phyloP scores from a whole-genome alignment of 2,888 invertebrate genomes.

The Nebria salina region DNA sequence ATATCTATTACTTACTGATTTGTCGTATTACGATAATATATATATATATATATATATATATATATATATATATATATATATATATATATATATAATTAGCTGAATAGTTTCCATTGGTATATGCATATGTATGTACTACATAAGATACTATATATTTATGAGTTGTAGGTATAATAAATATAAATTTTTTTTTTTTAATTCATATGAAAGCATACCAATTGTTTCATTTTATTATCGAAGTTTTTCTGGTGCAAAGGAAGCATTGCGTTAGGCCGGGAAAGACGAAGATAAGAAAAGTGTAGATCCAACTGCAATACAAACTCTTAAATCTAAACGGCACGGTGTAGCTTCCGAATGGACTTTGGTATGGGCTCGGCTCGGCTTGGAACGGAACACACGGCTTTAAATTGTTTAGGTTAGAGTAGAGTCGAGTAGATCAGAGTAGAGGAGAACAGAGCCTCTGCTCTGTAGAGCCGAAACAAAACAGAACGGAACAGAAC shows the following conservation, averaged over 20 bases:
- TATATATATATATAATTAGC: no score
- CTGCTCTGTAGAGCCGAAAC: not conserved
- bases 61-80: no score
- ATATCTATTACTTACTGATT: no score
- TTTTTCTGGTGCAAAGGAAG: slow-evolving; percentile 15
- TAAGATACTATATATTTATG: not conserved
- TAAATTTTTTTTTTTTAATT: not conserved
- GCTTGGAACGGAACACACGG: not conserved
- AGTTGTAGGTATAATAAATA: not conserved
- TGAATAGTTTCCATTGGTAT: not conserved
- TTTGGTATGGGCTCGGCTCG: not conserved
- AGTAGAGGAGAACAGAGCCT: no score
- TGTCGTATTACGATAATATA: no score
- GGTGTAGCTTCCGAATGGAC: not conserved
- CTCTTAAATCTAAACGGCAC: slow-evolving; percentile 15
- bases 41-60: no score
- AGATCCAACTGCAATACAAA: slow-evolving; percentile 28
- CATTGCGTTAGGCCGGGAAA: not conserved
- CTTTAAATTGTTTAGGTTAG: not conserved
- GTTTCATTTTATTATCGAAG: slow-evolving; percentile 42
- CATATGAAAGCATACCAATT: slow-evolving; percentile 33
- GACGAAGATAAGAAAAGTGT: not conserved
- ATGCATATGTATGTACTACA: not conserved
- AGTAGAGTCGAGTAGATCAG: not conserved
- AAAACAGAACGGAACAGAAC: not conserved